Conservation (phyloP, 2,797 vertebrate genomes). For the Crossoptilon crossoptilon region DNA sequence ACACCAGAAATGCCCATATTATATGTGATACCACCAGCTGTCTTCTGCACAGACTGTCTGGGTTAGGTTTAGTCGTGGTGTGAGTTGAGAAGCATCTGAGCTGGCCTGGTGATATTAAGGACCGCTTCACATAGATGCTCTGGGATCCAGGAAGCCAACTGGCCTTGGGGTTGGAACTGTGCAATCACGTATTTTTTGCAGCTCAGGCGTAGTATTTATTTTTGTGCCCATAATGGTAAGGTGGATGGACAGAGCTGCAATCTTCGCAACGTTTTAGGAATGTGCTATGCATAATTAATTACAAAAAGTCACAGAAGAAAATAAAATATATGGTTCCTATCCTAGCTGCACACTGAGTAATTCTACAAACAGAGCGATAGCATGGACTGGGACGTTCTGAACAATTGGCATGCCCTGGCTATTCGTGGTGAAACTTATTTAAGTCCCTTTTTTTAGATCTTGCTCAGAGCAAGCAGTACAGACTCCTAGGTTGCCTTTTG, state of each 20-base stretch:
- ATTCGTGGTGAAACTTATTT: not conserved
- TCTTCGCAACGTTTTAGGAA: not conserved
- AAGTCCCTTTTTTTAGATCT: not conserved
- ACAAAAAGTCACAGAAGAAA: not conserved
- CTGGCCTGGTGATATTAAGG: not conserved
- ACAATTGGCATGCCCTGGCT: not conserved
- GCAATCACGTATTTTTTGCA: not conserved
- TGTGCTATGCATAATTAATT: not conserved
- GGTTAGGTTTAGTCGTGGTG: not conserved
- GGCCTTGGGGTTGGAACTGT: not conserved
- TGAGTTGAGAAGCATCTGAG: not conserved
- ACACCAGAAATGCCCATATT: not conserved
- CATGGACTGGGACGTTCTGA: not conserved
- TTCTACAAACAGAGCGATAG: not conserved
- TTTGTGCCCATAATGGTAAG: not conserved
- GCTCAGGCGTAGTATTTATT: not conserved
- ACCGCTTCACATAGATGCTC: not conserved
- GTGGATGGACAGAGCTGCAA: not conserved
- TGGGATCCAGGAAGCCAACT: not conserved
- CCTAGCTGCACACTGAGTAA: not conserved
- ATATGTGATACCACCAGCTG: not conserved
- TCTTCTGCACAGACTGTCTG: not conserved
- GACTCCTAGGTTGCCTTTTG: not conserved
- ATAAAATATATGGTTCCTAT: not conserved
- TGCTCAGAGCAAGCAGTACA: not conserved